These are phyloP conservation scores for Perizoma flavofasciatum DNA, from an alignment of 2,888 invertebrate species.

Conservation along the genomic window DNA sequence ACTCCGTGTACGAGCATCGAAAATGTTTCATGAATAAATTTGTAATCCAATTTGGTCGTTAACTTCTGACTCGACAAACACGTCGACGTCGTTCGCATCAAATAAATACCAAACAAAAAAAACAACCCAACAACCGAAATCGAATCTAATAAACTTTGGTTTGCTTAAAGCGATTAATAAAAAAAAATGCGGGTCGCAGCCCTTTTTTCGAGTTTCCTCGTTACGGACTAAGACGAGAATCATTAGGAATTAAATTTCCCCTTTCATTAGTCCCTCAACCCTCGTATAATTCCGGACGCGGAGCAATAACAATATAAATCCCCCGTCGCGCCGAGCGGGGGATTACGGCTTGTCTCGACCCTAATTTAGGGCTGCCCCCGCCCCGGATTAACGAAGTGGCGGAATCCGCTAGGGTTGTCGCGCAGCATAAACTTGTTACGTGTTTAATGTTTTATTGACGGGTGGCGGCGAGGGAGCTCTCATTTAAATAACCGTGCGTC, in stretches of 20 bases:
- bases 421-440: slow-evolving; percentile 83
- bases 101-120: slow-evolving; percentile 63
- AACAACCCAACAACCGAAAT: slow-evolving; percentile 59
- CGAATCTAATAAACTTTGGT: slow-evolving; percentile 70
- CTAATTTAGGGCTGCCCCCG: slow-evolving; percentile 84
- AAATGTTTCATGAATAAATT: slow-evolving; percentile 82
- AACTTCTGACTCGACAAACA: slow-evolving; percentile 69
- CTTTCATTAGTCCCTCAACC: slow-evolving; percentile 85
- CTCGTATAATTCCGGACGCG: slow-evolving; percentile 84
- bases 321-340: slow-evolving; percentile 83
- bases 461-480: slow-evolving; percentile 79
- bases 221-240: slow-evolving; percentile 84
- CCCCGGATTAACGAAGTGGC: slow-evolving; percentile 84
- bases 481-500: slow-evolving; percentile 76
- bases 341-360: slow-evolving; percentile 84
- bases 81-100: slow-evolving; percentile 53
- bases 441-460: slow-evolving; percentile 84
- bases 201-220: slow-evolving; percentile 83
- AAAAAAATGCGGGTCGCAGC: slow-evolving; percentile 76
- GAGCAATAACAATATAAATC: slow-evolving; percentile 85
- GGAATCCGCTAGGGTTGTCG: slow-evolving; percentile 84
- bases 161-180: slow-evolving; percentile 74
- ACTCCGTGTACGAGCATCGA: slow-evolving; percentile 75
- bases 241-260: slow-evolving; percentile 85
- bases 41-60: slow-evolving; percentile 78